Conservation (phyloP, 1,140 invertebrate species). For the Drosophila repletoides region DNA sequence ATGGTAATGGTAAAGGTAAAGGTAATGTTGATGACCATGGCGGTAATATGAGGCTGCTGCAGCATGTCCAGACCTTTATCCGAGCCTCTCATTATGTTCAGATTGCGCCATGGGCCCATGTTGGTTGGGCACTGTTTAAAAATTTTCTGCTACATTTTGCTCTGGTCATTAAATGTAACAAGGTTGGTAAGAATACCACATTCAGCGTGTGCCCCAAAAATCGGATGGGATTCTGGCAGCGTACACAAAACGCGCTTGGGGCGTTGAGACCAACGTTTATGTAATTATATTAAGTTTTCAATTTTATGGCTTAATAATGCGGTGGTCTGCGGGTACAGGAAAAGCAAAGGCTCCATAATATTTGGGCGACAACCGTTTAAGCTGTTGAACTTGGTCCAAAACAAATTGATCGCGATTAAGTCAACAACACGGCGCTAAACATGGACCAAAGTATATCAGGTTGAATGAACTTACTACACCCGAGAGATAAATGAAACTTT, state of each 20-base stretch:
- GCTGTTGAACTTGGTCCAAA: constrained; percentile 36
- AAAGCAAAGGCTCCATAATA: constrained; percentile 27
- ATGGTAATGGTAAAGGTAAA: constrained; percentile 2
- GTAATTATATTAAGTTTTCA: constrained; percentile 81
- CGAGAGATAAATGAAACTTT: constrained; percentile 68
- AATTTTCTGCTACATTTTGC: constrained; percentile 41
- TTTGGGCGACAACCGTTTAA: constrained; percentile 71
- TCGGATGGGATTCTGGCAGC: constrained; percentile 4
- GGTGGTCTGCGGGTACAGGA: constrained; percentile 33
- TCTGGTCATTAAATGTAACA: constrained; percentile 61
- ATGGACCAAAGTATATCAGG: constrained; percentile 34
- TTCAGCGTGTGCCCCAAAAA: constrained; percentile 58
- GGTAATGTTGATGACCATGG: constrained; percentile 10
- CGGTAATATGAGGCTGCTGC: not conserved
- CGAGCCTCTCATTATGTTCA: constrained; percentile 18
- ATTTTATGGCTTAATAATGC: constrained; percentile 80
- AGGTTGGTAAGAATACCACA: constrained; percentile 20
- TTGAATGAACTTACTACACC: constrained; percentile 58
- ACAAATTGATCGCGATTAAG: constrained; percentile 73
- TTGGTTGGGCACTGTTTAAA: not conserved
- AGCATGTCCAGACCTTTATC: constrained; percentile 7
- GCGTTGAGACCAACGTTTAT: constrained; percentile 69
- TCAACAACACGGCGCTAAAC: constrained; percentile 68
- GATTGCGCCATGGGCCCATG: constrained; percentile 7
- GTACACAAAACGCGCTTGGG: constrained; percentile 43